These are phyloP conservation scores for Alexandromys oeconomus DNA, from an alignment of 2,797 vertebrate genomes.

Conservation along the genomic window DNA sequence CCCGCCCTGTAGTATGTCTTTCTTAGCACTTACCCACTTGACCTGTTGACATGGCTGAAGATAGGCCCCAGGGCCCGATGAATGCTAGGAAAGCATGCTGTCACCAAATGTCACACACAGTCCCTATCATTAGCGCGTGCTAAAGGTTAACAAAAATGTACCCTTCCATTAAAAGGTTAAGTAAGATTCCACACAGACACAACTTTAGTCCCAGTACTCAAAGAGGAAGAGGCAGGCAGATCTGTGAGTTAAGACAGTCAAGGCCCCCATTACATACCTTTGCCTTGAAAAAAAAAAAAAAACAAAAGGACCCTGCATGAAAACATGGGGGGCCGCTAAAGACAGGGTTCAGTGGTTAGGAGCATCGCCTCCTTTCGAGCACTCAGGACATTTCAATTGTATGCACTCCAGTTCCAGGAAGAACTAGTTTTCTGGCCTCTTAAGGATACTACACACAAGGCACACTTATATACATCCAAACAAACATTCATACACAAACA, in stretches of 20 bases:
- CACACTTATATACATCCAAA: not conserved
- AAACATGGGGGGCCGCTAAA: not conserved
- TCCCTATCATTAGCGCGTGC: not conserved
- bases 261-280: not conserved
- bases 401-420: not conserved
- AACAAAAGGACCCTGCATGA: not conserved
- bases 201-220: not conserved
- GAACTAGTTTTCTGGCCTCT: not conserved
- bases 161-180: not conserved
- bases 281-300: not conserved
- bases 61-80: not conserved
- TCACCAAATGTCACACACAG: not conserved
- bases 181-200: not conserved
- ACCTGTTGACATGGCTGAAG: not conserved
- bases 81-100: not conserved
- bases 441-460: not conserved
- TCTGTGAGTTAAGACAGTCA: not conserved
- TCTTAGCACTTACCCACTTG: not conserved
- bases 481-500: not conserved
- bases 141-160: not conserved
- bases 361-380: not conserved
- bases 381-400: not conserved
- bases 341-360: not conserved
- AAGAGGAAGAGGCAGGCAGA: not conserved
- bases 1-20: no score